Evolutionary conservation across 2,888 invertebrate species (phyloP), one percentile per base, ranked within the genome.

Genomic region (Spilosoma lubricipeda): DNA sequence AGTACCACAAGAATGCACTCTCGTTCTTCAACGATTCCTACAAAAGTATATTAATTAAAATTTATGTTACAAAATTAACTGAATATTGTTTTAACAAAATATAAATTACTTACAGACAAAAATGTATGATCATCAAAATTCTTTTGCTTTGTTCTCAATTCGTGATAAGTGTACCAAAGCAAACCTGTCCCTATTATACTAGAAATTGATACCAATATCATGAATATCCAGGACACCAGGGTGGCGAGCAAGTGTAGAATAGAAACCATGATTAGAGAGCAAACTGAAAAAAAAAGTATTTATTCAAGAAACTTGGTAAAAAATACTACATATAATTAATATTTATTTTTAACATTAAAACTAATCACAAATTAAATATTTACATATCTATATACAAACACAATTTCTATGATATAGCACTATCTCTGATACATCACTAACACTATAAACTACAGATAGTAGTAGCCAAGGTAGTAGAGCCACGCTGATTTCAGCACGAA

Each of bases 141-240:
- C 82, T 84, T 93, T 75, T 94, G 95, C 80, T 97, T 96, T 77
- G 96, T 96, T 85, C 97, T 97, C 59, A 98, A 96, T 85, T 97
- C 97, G 85, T 97, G 96, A 88, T 98, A 99, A 1, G 98, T 98
- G 96, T 98, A 98, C 99, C 99, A 99, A 30, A 99, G 93, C 52
- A 98, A 96, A 23, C 93, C 97, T 33, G 98, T 98, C 3, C 98
- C 97, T 64, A 97, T 97, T 74, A 98, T 94, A 89, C 98, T 97
- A 64, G 97, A 97, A 71, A 98, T 90, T 52, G 97, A 97, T 20
- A 98, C 98, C 70, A 98, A 94, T 74, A 98, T 96, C 96, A 99
- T 98, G 84, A 99, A 98, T 80, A 99, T 97, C 97, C 98, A 98
- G 7, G 99, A 98, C 9, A 99, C 98, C 70, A 99, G 90, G 76